phyloP scores from a whole-genome alignment of 2,888 invertebrate genomes.

The Euzetes globulus region DNA sequence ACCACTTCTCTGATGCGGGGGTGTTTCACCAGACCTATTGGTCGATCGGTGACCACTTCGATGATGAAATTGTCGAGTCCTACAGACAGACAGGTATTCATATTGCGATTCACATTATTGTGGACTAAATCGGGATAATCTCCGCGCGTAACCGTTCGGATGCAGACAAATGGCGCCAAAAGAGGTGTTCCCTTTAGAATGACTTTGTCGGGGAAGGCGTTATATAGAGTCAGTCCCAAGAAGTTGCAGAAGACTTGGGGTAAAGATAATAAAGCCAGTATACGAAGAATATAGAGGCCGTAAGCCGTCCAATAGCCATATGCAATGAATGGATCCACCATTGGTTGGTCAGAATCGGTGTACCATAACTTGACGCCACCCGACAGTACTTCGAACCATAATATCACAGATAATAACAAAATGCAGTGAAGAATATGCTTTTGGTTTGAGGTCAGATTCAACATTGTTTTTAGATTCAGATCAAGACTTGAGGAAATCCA shows the following conservation, averaged over 20 bases:
- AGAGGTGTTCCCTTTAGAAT: conserved; percentile 79
- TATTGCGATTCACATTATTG: conserved; percentile 74
- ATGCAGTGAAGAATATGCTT: conserved; percentile 42
- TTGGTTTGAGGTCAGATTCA: conserved; percentile 32
- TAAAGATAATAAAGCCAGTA: conserved; percentile 72
- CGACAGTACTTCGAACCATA: conserved; percentile 37
- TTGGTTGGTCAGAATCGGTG: conserved; percentile 35
- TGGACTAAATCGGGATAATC: conserved; percentile 85
- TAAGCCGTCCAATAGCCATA: conserved; percentile 70
- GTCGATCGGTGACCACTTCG: conserved; percentile 88
- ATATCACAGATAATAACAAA: conserved; percentile 38
- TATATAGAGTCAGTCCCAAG: conserved; percentile 75
- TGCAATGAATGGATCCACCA: conserved; percentile 64
- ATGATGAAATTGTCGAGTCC: conserved; percentile 91
- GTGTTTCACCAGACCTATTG: conserved; percentile 53
- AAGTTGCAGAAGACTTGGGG: conserved; percentile 81
- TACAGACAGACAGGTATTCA: conserved; percentile 76
- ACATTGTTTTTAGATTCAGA: neutral
- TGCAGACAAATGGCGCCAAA: conserved; percentile 85
- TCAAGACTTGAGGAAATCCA: neutral
- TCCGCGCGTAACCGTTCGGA: conserved; percentile 86
- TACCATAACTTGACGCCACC: conserved; percentile 40
- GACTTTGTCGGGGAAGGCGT: conserved; percentile 89
- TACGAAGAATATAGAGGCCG: conserved; percentile 66
- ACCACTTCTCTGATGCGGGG: conserved; percentile 70